Evolutionary conservation across 2,888 invertebrate genomes (phyloP).

Genomic region (Oeneis ivallda): DNA sequence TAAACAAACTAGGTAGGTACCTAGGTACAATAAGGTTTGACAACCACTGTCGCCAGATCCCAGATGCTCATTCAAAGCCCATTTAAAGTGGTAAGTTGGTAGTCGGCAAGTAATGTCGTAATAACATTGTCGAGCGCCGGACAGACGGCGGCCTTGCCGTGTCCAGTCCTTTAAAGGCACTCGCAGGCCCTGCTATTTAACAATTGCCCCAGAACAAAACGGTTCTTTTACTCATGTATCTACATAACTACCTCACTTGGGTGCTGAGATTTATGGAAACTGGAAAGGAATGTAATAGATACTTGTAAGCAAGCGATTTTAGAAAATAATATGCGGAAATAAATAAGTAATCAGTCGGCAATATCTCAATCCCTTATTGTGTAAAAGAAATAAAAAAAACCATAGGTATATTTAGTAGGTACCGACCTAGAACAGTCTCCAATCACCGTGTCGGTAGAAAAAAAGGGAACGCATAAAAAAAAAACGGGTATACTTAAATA

Average conservation of each 20-base stretch:
- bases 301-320: background rate
- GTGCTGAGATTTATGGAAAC: background rate
- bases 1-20: too few species aligned
- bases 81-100: constrained; percentile 33
- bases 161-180: constrained; percentile 45
- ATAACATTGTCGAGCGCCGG: constrained; percentile 35
- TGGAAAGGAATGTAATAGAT: background rate
- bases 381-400: too few species aligned
- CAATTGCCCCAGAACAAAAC: constrained; percentile 39
- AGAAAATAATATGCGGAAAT: background rate
- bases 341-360: background rate
- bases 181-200: constrained; percentile 42
- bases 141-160: constrained; percentile 34
- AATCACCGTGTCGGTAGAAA: too few species aligned
- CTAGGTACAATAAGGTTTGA: constrained; percentile 1
- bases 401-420: too few species aligned
- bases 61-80: constrained; percentile 44
- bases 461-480: too few species aligned
- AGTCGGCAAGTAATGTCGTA: constrained; percentile 36
- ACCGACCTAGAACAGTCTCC: too few species aligned
- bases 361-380: too few species aligned
- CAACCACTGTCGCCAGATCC: constrained; percentile 28
- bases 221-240: constrained; percentile 6
- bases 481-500: too few species aligned
- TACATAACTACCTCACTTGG: background rate